Evolutionary conservation across 2,888 invertebrate genomes (phyloP).

Genomic region (Plebejus argus): DNA sequence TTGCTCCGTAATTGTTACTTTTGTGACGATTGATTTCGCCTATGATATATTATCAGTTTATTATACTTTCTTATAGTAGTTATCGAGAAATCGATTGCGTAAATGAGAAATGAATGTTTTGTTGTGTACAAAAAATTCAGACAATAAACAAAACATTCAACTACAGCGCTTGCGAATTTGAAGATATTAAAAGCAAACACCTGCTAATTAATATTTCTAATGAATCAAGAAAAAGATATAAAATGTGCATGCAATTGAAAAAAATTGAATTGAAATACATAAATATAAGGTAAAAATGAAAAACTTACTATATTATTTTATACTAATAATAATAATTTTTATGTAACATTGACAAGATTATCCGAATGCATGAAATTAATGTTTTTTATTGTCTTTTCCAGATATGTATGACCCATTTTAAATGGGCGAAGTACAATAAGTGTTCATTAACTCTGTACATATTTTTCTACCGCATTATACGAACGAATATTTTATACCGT

Average conservation of each 20-base stretch:
- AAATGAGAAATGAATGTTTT: not conserved
- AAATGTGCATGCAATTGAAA: no score
- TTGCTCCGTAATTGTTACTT: not conserved
- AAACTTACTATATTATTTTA: not conserved
- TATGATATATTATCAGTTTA: not conserved
- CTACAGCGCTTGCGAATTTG: no score
- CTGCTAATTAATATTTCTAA: no score
- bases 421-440: conserved; percentile 6
- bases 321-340: no score
- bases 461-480: not conserved
- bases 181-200: no score
- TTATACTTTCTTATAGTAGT: not conserved
- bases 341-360: no score
- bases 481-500: not conserved
- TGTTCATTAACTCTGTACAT: conserved; percentile 1
- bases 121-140: not conserved
- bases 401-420: conserved; percentile 28
- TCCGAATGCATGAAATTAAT: not conserved
- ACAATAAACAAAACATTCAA: not conserved
- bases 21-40: not conserved
- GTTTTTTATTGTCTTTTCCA: conserved; percentile 1
- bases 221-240: no score
- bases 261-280: not conserved
- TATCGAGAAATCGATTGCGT: not conserved
- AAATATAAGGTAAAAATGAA: not conserved